Evolutionary conservation across 2,888 invertebrate genomes (phyloP).

Genomic region (Lydus trimaculatus): DNA sequence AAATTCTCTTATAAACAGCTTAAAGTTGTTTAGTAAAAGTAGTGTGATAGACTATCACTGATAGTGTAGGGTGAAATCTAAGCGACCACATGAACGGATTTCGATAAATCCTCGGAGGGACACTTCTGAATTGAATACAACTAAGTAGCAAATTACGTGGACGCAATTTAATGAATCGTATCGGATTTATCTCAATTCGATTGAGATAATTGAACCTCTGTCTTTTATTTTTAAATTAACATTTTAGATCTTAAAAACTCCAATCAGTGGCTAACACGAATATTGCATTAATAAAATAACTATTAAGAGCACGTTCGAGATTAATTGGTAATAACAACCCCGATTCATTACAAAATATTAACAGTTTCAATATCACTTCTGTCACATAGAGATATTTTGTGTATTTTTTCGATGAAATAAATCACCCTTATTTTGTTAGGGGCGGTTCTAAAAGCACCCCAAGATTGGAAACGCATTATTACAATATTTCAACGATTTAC

Average conservation of each 20-base stretch:
- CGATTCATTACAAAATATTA: not conserved
- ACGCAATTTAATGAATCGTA: slow-evolving; percentile 2
- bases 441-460: not conserved
- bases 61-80: not conserved
- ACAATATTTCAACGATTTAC: slow-evolving; percentile 1
- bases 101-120: not conserved
- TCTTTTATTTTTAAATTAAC: not conserved
- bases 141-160: not conserved
- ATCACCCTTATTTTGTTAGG: not conserved
- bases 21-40: not conserved
- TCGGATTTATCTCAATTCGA: not conserved
- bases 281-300: not conserved
- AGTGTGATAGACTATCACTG: not conserved
- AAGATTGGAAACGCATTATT: not conserved
- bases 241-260: not conserved
- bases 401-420: not conserved
- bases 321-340: not conserved
- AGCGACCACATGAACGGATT: not conserved
- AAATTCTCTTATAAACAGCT: not conserved
- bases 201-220: not conserved
- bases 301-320: not conserved
- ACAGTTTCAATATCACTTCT: not conserved
- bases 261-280: not conserved
- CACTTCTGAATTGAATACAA: slow-evolving; percentile 1
- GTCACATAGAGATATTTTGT: not conserved